Evolutionary conservation across 2,888 invertebrate species (phyloP).

Genomic region (Tanypteryx hageni): DNA sequence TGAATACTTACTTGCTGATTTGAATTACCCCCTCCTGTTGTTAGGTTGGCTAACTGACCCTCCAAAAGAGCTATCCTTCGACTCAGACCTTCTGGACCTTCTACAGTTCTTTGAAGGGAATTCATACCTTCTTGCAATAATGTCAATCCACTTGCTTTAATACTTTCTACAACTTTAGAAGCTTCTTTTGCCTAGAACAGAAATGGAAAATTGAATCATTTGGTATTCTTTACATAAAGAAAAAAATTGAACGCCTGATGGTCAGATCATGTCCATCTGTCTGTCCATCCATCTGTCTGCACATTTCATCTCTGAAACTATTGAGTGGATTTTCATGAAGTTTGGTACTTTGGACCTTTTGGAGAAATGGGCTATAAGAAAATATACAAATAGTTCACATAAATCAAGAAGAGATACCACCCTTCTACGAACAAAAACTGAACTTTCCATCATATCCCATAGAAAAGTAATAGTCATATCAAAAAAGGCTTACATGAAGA

Average conservation of each 20-base stretch:
- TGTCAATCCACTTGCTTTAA: constrained; percentile 71
- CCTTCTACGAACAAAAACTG: too few species aligned
- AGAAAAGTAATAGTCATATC: not conserved
- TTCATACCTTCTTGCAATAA: constrained; percentile 71
- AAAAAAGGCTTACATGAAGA: too few species aligned
- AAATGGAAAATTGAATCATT: constrained; percentile 65
- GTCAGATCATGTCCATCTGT: constrained; percentile 61
- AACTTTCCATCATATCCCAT: not conserved
- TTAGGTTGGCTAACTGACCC: constrained; percentile 65
- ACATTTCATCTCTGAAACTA: constrained; percentile 22
- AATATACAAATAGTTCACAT: too few species aligned
- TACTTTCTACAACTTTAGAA: constrained; percentile 73
- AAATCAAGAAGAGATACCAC: too few species aligned
- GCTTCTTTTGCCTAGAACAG: constrained; percentile 75
- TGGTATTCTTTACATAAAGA: not conserved
- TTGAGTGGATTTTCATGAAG: not conserved
- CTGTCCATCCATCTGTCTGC: constrained; percentile 61
- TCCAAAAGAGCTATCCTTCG: constrained; percentile 71
- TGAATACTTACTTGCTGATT: too few species aligned
- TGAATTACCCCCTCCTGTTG: not conserved
- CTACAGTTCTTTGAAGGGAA: constrained; percentile 70
- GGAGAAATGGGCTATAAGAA: too few species aligned
- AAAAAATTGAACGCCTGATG: not conserved
- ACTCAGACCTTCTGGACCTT: constrained; percentile 72
- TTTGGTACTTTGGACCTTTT: too few species aligned